Percentiles rank a stretch among this genome's conserved stretches.
phyloP scores from a whole-genome alignment of 2,888 invertebrate species.

The Drosophila maculinotata region DNA sequence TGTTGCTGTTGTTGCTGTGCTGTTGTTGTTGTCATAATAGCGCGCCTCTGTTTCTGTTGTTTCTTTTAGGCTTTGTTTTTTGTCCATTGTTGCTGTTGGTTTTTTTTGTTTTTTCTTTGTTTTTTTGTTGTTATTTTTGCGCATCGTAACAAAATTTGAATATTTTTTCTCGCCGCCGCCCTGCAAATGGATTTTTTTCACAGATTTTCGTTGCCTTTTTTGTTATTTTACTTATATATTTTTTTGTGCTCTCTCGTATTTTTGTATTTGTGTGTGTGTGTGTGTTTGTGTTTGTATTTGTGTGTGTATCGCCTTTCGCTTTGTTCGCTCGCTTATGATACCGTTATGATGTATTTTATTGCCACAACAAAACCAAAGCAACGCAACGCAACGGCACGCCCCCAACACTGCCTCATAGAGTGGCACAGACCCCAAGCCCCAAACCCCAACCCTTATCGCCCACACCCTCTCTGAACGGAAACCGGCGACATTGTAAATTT shows the following conservation, averaged over 20 bases:
- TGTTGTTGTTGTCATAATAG: constrained; percentile 63
- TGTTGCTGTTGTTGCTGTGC: constrained; percentile 43
- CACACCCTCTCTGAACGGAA: constrained; percentile 55
- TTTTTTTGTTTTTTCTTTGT: constrained; percentile 43
- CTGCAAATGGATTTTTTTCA: constrained; percentile 80
- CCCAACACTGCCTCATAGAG: constrained; percentile 35
- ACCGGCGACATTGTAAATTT: constrained; percentile 82
- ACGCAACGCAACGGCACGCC: constrained; percentile 55
- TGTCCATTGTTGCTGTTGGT: constrained; percentile 43
- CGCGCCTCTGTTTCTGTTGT: constrained; percentile 62
- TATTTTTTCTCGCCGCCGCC: constrained; percentile 65
- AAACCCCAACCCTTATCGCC: background rate
- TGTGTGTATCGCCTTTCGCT: constrained; percentile 73
- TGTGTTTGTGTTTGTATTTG: constrained; percentile 39
- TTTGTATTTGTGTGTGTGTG: constrained; percentile 17
- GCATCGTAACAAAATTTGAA: constrained; percentile 81
- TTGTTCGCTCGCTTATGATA: constrained; percentile 82
- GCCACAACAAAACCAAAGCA: constrained; percentile 75
- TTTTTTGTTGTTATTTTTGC: constrained; percentile 65
- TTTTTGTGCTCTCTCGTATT: constrained; percentile 20
- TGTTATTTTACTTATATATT: constrained; percentile 28
- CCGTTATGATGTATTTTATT: constrained; percentile 82
- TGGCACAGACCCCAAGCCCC: constrained; percentile 2
- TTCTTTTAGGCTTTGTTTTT: constrained; percentile 72
- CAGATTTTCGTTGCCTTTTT: constrained; percentile 78